Evolutionary conservation across 2,888 invertebrate species (phyloP), one percentile per base, ranked within the genome.

Genomic region (Helleia helle): DNA sequence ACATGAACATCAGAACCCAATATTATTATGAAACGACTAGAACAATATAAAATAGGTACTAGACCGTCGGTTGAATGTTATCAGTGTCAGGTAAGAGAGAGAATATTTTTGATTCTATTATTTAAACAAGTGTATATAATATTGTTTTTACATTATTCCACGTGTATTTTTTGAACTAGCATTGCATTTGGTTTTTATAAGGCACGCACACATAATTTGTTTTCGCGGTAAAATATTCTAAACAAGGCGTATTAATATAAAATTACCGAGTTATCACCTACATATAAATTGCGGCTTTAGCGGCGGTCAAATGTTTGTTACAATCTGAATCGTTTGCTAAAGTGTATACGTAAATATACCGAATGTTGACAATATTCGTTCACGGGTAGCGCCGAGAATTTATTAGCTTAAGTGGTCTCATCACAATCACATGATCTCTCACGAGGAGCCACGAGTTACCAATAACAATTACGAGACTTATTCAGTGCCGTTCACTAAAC

Each of bases 351-450:
- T 46, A 42, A 42, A 38, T 42, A 49, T 41, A 55, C 57, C 54
- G 52, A 65, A 56, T 71, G 65, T 71, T 68, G 64, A 60, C 65
- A 60, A 58, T 61, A 61, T 58, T 52, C 53, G 56, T 63, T 60
- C 55, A 60, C 55, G 59, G 62, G 60, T 58, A 63, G 58, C 54
- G 64, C 56, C 53, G 59, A 54, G 62, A 66, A 62, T 76, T 80
- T 76, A 81, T 81, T 83, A 72, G 75, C 72, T 83, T 76, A 83
- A 83, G 79, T 83, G 81, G 81, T 59, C 69, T 71, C 75, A 79
- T 79, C 67, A 70, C 70, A 70, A 67, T 83, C 81, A 83, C 77
- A 77, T 83, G 83, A 83, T 63, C 59, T 58, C 68, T 73, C 69
- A 73, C 72, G 71, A 72, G 74, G 63, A 65, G 55, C 74, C 75